These are phyloP conservation scores for Seira sanloemensis DNA, from an alignment of 2,888 invertebrate genomes.

Conservation along the genomic window DNA sequence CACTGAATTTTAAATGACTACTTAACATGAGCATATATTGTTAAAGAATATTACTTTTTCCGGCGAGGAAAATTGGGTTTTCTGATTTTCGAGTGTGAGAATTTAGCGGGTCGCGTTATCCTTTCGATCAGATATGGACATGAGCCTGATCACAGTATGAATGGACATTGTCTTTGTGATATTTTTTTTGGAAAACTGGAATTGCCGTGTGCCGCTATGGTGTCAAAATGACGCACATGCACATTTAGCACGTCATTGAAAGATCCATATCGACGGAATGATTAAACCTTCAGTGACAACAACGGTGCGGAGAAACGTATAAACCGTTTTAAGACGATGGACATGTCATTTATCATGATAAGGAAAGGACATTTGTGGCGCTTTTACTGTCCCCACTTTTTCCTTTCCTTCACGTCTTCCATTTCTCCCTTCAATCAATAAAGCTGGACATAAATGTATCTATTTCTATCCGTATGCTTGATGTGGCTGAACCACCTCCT, in stretches of 20 bases:
- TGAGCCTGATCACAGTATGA: neutral
- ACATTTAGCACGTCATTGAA: neutral
- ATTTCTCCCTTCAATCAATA: neutral
- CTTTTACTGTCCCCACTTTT: neutral
- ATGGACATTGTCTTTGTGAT: neutral
- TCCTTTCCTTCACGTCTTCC: neutral
- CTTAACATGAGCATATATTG: too few species aligned
- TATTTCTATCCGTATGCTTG: too few species aligned
- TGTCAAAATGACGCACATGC: neutral
- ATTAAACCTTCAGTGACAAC: neutral
- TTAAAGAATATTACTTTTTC: too few species aligned
- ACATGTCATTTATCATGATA: conserved; percentile 34
- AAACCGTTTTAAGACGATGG: neutral
- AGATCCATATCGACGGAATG: neutral
- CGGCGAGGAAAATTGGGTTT: too few species aligned
- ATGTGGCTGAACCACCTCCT: too few species aligned
- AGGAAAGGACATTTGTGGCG: neutral
- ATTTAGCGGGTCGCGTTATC: neutral
- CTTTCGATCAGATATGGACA: neutral
- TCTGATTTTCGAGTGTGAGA: too few species aligned
- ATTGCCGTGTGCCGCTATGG: neutral
- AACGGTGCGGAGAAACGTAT: neutral
- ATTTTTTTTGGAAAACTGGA: neutral
- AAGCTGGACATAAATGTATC: neutral
- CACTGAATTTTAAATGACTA: too few species aligned